Conservation (phyloP, 2,113 vertebrate species). For the Camelus dromedarius region DNA sequence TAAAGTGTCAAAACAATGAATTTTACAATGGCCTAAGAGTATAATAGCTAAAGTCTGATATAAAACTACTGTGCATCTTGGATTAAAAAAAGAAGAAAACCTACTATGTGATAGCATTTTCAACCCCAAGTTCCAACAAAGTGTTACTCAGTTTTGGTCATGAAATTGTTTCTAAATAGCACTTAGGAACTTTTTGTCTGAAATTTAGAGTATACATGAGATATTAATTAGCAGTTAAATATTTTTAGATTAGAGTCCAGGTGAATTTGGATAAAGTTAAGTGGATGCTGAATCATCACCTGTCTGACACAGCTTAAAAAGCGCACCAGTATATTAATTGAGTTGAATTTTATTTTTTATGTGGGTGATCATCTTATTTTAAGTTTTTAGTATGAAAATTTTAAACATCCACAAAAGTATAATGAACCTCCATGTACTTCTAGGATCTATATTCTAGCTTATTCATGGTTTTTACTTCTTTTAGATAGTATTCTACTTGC, state of each 20-base stretch:
- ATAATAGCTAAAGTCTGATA: neutral
- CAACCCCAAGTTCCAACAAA: neutral
- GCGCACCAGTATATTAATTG: neutral
- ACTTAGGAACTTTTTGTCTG: neutral
- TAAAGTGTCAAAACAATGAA: neutral
- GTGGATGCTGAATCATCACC: neutral
- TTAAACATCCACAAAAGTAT: neutral
- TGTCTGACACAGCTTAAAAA: neutral
- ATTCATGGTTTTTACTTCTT: conserved; percentile 10
- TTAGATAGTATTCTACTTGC: neutral
- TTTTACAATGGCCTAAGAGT: neutral
- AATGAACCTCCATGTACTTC: neutral
- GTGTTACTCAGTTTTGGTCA: neutral
- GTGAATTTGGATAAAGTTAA: neutral
- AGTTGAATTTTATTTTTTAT: conserved; percentile 11
- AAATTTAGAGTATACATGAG: neutral
- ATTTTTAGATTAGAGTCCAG: conserved; percentile 56
- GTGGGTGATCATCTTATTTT: neutral
- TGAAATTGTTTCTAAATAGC: conserved; percentile 10
- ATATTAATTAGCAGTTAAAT: neutral
- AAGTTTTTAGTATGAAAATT: conserved; percentile 24
- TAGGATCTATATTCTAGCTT: neutral
- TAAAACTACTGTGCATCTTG: conserved; percentile 2
- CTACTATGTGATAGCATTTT: neutral
- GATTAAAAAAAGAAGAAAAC: conserved; percentile 27